Evolutionary conservation across 2,888 invertebrate genomes (phyloP).

Genomic region (Apomyelois bistriatella): DNA sequence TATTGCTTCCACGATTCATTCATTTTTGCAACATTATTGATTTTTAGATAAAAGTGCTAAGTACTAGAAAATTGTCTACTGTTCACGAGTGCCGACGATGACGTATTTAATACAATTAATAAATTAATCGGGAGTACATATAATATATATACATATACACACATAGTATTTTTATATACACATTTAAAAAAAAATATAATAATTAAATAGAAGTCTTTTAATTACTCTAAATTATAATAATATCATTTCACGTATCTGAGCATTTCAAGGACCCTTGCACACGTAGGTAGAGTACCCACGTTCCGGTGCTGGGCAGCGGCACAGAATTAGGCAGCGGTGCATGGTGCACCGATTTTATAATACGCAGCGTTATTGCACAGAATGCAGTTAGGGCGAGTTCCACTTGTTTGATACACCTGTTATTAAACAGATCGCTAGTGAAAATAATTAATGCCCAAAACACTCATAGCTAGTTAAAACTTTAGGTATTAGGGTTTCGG

Average conservation of each 20-base stretch:
- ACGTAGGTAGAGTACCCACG: conserved; percentile 40
- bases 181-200: no score
- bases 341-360: conserved; percentile 62
- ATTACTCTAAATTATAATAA: not conserved
- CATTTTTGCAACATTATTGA: conserved; percentile 11
- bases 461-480: not conserved
- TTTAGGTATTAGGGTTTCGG: no score
- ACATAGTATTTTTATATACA: no score
- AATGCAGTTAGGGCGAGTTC: conserved; percentile 44
- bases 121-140: no score
- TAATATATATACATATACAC: no score
- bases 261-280: conserved; percentile 69
- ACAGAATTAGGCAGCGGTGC: conserved; percentile 60
- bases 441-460: conserved; percentile 22
- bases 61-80: conserved; percentile 14
- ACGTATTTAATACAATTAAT: not conserved
- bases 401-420: conserved; percentile 52
- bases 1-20: conserved; percentile 21
- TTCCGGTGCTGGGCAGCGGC: conserved; percentile 52
- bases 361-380: conserved; percentile 46
- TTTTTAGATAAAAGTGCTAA: conserved; percentile 13
- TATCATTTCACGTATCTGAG: conserved; percentile 31
- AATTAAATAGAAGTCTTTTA: no score
- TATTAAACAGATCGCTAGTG: conserved; percentile 28
- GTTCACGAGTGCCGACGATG: not conserved